Base-by-base conservation (phyloP, 1,140 invertebrate species). In the Brachystomella parvula region DNA sequence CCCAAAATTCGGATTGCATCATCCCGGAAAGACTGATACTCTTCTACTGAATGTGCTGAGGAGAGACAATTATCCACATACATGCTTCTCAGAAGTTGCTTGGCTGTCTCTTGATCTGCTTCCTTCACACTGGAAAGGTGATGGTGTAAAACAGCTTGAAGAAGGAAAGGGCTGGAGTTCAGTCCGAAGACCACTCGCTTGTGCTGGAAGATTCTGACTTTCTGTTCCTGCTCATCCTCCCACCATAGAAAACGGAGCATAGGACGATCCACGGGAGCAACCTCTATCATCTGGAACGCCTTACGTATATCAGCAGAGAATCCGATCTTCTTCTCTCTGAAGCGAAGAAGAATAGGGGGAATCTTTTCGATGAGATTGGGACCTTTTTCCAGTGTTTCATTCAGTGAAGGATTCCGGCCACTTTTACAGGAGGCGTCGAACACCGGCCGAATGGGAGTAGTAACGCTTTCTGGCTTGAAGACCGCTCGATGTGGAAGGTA, bases 281-380 rank as follows among this genome's bases (percentile, higher is more conserved):
- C 21, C 21, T 44, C 61, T 21, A 81, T 78, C 65, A 79, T 76
- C 17, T 78, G 66, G 74, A 80, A 81, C 0, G 76, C 79, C 39
- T 76, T 77, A 49, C 72, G 68, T 15, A 81, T 79, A 59, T 80
- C 79, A 0, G 76, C 69, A 0, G 75, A 74, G 0, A 79, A 67
- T 21, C 73, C 78, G 66, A 75, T 75, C 29, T 65, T 74, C 29
- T 75, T 70, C 64, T 19, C 70, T 64, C 78, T 63, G 71, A 81
- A 81, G 3, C 72, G 61, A 21, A 76, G n/a, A 29, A 80, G 47
- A 44, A 79, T 65, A 15, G 69, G 49, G 3, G 76, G 75, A n/a
- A 80, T 77, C 0, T 71, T 24, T 66, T 80, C 76, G 6, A 79
- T 74, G 0, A 79, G 68, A 71, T 79, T 79, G 2, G 69, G 67